These are phyloP conservation scores for Lasioglossum oenotherae DNA, from an alignment of 2,888 invertebrate species.

Conservation along the genomic window DNA sequence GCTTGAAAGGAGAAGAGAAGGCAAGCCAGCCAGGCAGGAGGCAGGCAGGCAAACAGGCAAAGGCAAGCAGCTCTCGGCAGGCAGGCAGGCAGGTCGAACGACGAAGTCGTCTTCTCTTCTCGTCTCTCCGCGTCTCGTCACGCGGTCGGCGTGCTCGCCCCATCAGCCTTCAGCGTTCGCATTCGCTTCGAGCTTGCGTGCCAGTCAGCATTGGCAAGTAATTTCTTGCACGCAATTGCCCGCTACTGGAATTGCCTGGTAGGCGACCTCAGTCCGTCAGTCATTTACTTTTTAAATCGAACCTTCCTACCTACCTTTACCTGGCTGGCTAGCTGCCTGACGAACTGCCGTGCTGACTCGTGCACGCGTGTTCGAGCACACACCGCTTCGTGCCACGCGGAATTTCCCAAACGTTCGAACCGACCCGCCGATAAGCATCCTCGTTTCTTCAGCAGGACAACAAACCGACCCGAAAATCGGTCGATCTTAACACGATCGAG, in stretches of 20 bases:
- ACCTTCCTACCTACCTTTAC: constrained; percentile 67
- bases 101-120: constrained; percentile 31
- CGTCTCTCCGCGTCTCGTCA: constrained; percentile 18
- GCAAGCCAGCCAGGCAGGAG: constrained; percentile 10
- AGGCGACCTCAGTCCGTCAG: constrained; percentile 82
- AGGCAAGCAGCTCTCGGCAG: background rate
- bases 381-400: constrained; percentile 51
- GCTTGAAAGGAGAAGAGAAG: constrained; percentile 70
- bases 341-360: constrained; percentile 53
- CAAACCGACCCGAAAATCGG: background rate
- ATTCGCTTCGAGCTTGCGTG: constrained; percentile 79
- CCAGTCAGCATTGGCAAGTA: constrained; percentile 79
- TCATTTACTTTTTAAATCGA: constrained; percentile 82
- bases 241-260: constrained; percentile 83
- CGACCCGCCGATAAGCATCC: constrained; percentile 49
- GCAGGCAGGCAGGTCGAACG: constrained; percentile 19
- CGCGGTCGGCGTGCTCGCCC: constrained; percentile 21
- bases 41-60: background rate
- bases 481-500: background rate
- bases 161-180: constrained; percentile 69
- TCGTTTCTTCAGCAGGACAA: background rate
- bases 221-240: constrained; percentile 84
- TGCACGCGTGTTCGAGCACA: constrained; percentile 58
- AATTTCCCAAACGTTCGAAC: constrained; percentile 61
- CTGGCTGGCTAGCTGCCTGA: constrained; percentile 61